These are phyloP conservation scores for Columba livia DNA, from an alignment of 2,113 vertebrate genomes.

Conservation along the genomic window DNA sequence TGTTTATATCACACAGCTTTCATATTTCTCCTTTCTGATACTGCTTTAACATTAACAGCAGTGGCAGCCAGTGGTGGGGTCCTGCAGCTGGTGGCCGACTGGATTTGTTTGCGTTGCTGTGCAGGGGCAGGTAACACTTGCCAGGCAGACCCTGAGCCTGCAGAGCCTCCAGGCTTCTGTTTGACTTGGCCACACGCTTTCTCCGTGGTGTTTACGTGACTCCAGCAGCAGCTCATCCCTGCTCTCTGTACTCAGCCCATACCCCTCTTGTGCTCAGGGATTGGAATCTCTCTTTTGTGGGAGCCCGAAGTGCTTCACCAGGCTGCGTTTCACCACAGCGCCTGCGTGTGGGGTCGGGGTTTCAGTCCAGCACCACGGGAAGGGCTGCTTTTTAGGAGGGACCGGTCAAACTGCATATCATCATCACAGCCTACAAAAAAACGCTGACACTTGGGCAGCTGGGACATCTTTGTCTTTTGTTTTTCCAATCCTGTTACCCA, in stretches of 20 bases:
- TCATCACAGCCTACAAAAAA: background rate
- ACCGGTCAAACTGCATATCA: no score
- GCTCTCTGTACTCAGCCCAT: rapidly evolving
- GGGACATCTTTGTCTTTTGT: background rate
- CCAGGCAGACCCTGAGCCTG: background rate
- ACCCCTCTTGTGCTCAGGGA: background rate
- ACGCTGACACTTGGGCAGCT: rapidly evolving
- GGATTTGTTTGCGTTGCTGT: background rate
- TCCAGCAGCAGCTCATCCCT: background rate
- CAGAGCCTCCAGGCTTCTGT: background rate
- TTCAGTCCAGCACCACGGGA: background rate
- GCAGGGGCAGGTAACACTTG: background rate
- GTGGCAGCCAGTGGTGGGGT: rapidly evolving
- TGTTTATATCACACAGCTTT: background rate
- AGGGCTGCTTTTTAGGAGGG: background rate
- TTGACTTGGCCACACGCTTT: background rate
- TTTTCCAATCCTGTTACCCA: background rate
- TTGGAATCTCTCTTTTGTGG: background rate
- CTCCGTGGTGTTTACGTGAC: rapidly evolving
- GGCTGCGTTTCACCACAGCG: background rate
- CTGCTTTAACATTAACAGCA: rapidly evolving
- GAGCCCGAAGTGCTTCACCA: rapidly evolving
- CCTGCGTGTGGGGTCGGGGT: background rate
- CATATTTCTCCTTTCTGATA: background rate
- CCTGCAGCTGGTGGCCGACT: rapidly evolving